phyloP scores from a whole-genome alignment of 1,140 invertebrate species.

The Anastatus disparis region DNA sequence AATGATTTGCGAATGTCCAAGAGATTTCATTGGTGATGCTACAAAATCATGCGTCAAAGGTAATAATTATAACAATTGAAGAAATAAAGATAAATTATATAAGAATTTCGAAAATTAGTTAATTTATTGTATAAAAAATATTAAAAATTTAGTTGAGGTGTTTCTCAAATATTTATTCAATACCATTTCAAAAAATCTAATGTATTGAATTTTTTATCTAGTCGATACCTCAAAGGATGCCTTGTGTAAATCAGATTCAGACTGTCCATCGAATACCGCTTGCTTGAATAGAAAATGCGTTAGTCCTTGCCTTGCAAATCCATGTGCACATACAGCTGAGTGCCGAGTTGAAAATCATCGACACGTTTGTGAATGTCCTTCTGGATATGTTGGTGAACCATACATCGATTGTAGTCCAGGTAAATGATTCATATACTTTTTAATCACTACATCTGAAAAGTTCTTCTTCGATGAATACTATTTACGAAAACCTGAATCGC shows the following conservation, averaged over 20 bases:
- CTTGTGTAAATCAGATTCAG: constrained; percentile 76
- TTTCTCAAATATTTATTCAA: no score
- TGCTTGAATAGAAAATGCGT: constrained; percentile 81
- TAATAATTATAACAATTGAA: constrained; percentile 59
- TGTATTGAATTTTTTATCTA: constrained; percentile 38
- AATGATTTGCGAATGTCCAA: constrained; percentile 86
- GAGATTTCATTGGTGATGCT: constrained; percentile 84
- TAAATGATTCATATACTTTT: constrained; percentile 52
- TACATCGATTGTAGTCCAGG: constrained; percentile 81
- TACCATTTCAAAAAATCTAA: background rate
- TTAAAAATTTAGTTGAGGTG: background rate
- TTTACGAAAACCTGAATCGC: no score
- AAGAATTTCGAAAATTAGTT: background rate
- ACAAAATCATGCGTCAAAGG: constrained; percentile 82
- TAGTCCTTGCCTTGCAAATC: constrained; percentile 80
- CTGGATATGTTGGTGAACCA: constrained; percentile 82
- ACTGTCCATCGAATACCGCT: constrained; percentile 75
- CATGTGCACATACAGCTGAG: constrained; percentile 83
- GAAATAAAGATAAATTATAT: background rate
- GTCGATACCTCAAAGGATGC: constrained; percentile 64
- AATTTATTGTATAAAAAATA: background rate
- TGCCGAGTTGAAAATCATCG: constrained; percentile 81
- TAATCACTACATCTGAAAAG: no score
- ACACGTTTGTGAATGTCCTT: constrained; percentile 80
- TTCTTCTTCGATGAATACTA: no score